Evolutionary conservation across 1,140 invertebrate genomes (phyloP), one percentile per base, ranked within the genome.

Genomic region (Neodiprion pinetum): DNA sequence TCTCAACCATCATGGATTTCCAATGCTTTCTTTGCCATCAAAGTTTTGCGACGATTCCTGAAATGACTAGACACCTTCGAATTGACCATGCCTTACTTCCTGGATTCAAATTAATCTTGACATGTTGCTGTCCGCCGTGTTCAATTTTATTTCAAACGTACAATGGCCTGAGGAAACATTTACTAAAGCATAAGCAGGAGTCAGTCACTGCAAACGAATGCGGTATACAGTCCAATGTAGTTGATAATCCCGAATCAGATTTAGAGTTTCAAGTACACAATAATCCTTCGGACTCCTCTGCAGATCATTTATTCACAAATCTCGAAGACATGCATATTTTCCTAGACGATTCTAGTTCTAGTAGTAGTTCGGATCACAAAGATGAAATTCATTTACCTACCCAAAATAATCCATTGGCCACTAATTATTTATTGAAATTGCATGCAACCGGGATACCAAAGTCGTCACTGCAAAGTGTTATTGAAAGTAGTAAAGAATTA

Each of bases 371-470:
- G 14, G 50, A 53, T 53, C 14, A 1, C 50, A 14, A 53, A 14
- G 17, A 11, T 53, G 14, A 14, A 53, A 11, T 53, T 14, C 50
- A 1, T 53, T 53, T 14, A 53, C 10, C 1, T 14, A 11, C 50
- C 14, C 10, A 9, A 11, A 53, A 9, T 53, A 14, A 23, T 17
- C 14, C 71, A 17, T 50, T 72, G 49, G 48, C 48, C 9, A 48
- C n/a, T 9, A 72, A 72, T 53, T 72, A 53, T 72, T 12, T 53
- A 53, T 28, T 72, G 9, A 72, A 50, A 53, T 72, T 72, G 71
- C 40, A 72, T 53, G 4, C 71, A 50, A 72, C 71, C 40, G 71
- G 47, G 7, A 72, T 72, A 23, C 77, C 77, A n/a, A 67, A 72
- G 47, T 14, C 17, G 10, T 68, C 48, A 28, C 14, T 78, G 10